Percentiles rank a stretch among this genome's conserved stretches.
Conservation (phyloP, 1,140 invertebrate species). For the Lordiphosa stackelbergi region DNA sequence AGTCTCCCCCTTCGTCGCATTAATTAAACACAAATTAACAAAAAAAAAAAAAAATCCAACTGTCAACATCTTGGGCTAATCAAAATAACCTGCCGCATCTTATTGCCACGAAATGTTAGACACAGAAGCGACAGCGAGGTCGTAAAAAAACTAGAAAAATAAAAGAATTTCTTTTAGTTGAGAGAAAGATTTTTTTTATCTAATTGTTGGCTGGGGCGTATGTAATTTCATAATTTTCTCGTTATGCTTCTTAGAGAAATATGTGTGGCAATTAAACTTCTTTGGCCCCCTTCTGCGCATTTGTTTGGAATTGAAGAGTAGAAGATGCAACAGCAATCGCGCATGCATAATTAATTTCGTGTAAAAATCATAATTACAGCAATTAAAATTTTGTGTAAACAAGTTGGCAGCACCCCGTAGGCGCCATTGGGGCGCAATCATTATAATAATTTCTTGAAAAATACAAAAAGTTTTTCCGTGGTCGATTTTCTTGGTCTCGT, state of each 20-base stretch:
- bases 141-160: slow-evolving; percentile 28
- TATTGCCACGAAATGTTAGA: slow-evolving; percentile 29
- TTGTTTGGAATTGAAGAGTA: slow-evolving; percentile 8
- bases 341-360: slow-evolving; percentile 71
- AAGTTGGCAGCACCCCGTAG: slow-evolving; percentile 50
- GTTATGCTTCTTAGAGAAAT: slow-evolving; percentile 16
- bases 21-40: slow-evolving; percentile 62
- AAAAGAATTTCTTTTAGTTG: slow-evolving; percentile 22
- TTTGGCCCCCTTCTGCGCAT: slow-evolving; percentile 5
- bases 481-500: not conserved
- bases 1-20: slow-evolving; percentile 26
- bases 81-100: slow-evolving; percentile 55
- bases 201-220: slow-evolving; percentile 22
- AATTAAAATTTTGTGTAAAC: slow-evolving; percentile 71
- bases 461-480: not conserved
- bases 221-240: slow-evolving; percentile 53
- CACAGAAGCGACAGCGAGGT: slow-evolving; percentile 15
- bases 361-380: slow-evolving; percentile 72
- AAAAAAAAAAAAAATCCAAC: slow-evolving; percentile 57
- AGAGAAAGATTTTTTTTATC: slow-evolving; percentile 32
- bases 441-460: slow-evolving; percentile 35
- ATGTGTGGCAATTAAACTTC: slow-evolving; percentile 45
- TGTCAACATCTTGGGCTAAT: slow-evolving; percentile 59
- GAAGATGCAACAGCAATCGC: slow-evolving; percentile 40
- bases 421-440: slow-evolving; percentile 43